A percentile compares a stretch with the other conserved stretches of the same genome.
Evolutionary conservation across 2,113 vertebrate species (phyloP).

Genomic region (Antennarius striatus): DNA sequence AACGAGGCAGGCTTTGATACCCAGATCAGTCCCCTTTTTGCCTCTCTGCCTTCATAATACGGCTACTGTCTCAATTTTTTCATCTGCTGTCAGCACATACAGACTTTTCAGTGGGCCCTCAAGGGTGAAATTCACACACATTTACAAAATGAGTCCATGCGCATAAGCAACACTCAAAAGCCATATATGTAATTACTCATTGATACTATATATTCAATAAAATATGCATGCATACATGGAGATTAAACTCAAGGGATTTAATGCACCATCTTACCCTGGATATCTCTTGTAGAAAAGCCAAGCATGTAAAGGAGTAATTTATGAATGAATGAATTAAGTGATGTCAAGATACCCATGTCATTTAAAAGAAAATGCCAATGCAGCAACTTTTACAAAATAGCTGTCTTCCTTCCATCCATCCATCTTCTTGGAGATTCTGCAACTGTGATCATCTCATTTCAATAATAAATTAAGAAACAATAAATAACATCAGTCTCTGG

Average conservation of each 20-base stretch:
- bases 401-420: no score
- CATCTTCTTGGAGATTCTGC: no score
- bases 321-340: conserved; percentile 12
- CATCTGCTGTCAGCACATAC: conserved; percentile 47
- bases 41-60: conserved; percentile 57
- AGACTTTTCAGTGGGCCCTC: conserved; percentile 34
- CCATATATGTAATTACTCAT: neutral
- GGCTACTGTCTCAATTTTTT: conserved; percentile 35
- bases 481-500: no score
- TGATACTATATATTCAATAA: conserved; percentile 14
- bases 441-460: no score
- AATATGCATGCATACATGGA: neutral
- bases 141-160: conserved; percentile 26
- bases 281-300: conserved; percentile 12
- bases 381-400: neutral
- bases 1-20: conserved; percentile 73
- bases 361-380: conserved; percentile 7
- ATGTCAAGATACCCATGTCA: conserved; percentile 6
- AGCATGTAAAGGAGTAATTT: neutral
- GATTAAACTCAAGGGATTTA: neutral
- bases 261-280: conserved; percentile 8
- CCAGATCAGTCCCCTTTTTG: conserved; percentile 55
- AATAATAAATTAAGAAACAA: no score
- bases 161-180: neutral
- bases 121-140: conserved; percentile 23